Conservation (phyloP, 2,113 vertebrate genomes). For the Malaclemys terrapin region DNA sequence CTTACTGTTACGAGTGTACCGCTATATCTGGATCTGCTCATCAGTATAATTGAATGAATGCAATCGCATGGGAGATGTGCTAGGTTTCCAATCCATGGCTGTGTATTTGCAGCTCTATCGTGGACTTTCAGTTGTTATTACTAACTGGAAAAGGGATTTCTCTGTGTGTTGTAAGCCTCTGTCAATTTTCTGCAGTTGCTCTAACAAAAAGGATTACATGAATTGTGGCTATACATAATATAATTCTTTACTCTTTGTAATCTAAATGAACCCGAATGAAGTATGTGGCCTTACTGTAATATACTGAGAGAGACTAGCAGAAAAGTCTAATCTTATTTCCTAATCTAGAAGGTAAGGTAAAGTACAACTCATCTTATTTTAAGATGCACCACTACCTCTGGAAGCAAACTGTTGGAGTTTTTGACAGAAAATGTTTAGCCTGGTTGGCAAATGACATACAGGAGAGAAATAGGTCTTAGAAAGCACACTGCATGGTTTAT, state of each 20-base stretch:
- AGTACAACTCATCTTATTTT: neutral
- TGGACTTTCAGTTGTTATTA: neutral
- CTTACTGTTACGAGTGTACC: neutral
- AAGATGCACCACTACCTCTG: neutral
- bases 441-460: conserved; percentile 35
- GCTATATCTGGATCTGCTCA: neutral
- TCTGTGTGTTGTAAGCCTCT: neutral
- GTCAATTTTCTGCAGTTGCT: neutral
- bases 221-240: neutral
- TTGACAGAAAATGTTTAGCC: conserved; percentile 15
- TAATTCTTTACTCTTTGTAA: neutral
- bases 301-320: neutral
- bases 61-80: neutral
- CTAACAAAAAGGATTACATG: neutral
- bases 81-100: neutral
- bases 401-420: conserved; percentile 21
- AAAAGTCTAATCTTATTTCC: conserved; percentile 11
- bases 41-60: neutral
- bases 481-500: neutral
- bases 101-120: neutral
- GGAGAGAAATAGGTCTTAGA: neutral
- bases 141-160: neutral
- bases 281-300: neutral
- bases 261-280: neutral
- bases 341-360: conserved; percentile 13